These are phyloP conservation scores for Mesorhabditis belari DNA, from an alignment of 2,888 invertebrate species.

Conservation along the genomic window DNA sequence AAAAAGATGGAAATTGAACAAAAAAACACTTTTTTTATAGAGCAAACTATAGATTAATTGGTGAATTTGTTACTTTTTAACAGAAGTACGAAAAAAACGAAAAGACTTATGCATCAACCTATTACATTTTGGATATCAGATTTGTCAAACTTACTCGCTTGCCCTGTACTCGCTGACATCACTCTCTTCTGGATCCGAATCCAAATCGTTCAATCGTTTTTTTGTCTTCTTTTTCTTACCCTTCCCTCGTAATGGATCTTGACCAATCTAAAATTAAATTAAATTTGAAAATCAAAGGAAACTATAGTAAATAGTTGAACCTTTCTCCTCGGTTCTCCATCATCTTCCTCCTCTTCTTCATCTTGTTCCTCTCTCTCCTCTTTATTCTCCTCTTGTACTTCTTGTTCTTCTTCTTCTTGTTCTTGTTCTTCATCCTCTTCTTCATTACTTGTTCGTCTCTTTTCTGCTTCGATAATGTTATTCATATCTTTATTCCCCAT, in stretches of 20 bases:
- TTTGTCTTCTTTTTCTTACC: conserved; percentile 6
- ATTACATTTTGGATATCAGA: too few species aligned
- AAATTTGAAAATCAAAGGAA: too few species aligned
- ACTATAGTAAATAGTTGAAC: neutral
- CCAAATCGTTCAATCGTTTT: conserved; percentile 17
- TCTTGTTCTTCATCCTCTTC: neutral
- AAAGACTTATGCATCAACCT: too few species aligned
- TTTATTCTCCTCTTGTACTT: too few species aligned
- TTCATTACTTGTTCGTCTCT: neutral
- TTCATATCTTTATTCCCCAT: neutral
- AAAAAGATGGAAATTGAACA: too few species aligned
- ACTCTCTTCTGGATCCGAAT: conserved; percentile 16
- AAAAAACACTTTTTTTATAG: too few species aligned
- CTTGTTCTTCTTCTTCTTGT: neutral
- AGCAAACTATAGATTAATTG: too few species aligned
- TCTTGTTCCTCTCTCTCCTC: neutral
- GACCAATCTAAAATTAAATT: too few species aligned
- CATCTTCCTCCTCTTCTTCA: neutral
- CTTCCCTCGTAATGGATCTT: too few species aligned
- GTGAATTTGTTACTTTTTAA: too few species aligned
- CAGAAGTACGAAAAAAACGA: too few species aligned
- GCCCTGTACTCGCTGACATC: conserved; percentile 19
- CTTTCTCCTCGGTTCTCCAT: neutral
- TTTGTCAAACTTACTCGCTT: conserved; percentile 7
- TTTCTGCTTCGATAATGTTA: neutral